Evolutionary conservation across 2,888 invertebrate genomes (phyloP).

Genomic region (Aporophyla nigra): DNA sequence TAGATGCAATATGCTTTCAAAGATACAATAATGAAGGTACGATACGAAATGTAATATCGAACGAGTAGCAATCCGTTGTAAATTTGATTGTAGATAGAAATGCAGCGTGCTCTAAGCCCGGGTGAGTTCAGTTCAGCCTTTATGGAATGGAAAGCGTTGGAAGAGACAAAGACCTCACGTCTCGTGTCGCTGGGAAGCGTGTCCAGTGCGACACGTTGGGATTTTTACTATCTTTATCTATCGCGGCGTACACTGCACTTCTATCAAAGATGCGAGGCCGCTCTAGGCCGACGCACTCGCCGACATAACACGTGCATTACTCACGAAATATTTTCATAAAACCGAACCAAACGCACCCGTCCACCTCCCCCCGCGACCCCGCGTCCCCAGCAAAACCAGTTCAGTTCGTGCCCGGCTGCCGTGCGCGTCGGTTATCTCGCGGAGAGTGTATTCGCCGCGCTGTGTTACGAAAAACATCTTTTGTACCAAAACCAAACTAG

Average conservation of each 20-base stretch:
- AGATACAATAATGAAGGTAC: conserved; percentile 68
- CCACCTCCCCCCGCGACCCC: conserved; percentile 77
- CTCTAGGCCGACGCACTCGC: conserved; percentile 89
- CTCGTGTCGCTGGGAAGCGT: conserved; percentile 65
- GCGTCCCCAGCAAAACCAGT: conserved; percentile 86
- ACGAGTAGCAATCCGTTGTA: conserved; percentile 78
- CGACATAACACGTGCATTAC: conserved; percentile 91
- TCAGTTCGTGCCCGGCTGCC: conserved; percentile 90
- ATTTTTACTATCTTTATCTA: conserved; percentile 81
- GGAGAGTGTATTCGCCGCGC: conserved; percentile 77
- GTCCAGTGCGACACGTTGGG: conserved; percentile 70
- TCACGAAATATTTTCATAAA: conserved; percentile 91
- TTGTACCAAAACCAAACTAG: conserved; percentile 87
- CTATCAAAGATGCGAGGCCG: conserved; percentile 88
- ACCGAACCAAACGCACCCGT: conserved; percentile 89
- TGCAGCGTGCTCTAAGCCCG: conserved; percentile 76
- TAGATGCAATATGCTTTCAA: conserved; percentile 70
- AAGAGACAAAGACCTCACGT: conserved; percentile 80
- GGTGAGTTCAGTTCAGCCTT: conserved; percentile 75
- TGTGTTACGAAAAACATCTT: conserved; percentile 88
- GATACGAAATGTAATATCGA: conserved; percentile 71
- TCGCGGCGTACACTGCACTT: conserved; percentile 79
- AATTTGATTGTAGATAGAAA: conserved; percentile 83
- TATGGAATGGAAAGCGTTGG: conserved; percentile 76
- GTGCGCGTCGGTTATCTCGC: conserved; percentile 84